phyloP scores from a whole-genome alignment of 1,140 invertebrate genomes.

The Ostrea denselamellosa region DNA sequence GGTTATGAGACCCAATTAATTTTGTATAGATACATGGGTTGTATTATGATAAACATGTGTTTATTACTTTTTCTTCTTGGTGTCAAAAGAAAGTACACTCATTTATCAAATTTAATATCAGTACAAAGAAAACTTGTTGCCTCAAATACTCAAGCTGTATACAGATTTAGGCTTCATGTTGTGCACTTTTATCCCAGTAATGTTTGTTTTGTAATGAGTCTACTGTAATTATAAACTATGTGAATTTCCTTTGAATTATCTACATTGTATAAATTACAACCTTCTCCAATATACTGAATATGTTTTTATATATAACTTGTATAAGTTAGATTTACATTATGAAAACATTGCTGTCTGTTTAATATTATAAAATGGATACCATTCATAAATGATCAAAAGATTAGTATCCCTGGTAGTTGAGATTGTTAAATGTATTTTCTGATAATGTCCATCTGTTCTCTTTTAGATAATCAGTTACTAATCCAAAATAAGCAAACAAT shows the following conservation, averaged over 20 bases:
- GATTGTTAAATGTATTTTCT: neutral
- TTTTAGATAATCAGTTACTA: neutral
- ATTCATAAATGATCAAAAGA: neutral
- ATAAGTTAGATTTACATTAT: neutral
- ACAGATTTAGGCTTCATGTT: neutral
- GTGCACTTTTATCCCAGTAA: neutral
- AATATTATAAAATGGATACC: neutral
- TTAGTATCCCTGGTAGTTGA: neutral
- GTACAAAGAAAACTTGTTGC: neutral
- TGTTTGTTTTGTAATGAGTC: neutral
- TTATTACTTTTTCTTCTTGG: slow-evolving; percentile 2
- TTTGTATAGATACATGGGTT: slow-evolving; percentile 13
- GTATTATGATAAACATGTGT: neutral
- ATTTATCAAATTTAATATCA: slow-evolving; percentile 21
- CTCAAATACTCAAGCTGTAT: neutral
- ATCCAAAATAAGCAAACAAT: no score
- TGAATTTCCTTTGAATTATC: neutral
- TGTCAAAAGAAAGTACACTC: neutral
- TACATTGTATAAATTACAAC: neutral
- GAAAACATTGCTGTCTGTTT: neutral
- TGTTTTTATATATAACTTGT: neutral
- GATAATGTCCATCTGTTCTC: neutral
- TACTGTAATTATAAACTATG: neutral
- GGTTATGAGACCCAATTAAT: slow-evolving; percentile 20
- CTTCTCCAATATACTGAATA: neutral